Percentiles rank a stretch among this genome's conserved stretches.
phyloP scores from a whole-genome alignment of 2,113 vertebrate species.

The Vireo altiloquus region DNA sequence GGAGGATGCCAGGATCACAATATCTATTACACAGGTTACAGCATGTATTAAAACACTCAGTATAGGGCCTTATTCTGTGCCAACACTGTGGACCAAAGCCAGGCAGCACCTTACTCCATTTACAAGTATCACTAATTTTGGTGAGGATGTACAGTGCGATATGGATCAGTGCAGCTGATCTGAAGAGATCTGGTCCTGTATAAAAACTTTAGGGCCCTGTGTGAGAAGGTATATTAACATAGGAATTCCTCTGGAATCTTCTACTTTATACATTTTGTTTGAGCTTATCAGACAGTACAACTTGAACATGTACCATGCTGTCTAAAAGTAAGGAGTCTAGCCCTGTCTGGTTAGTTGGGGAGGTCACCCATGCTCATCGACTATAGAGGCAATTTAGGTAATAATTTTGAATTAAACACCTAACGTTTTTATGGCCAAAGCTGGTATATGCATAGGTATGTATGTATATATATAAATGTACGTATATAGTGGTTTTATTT shows the following conservation, averaged over 20 bases:
- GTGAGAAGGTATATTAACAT: background rate
- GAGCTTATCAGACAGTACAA: background rate
- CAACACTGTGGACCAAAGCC: background rate
- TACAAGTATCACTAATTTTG: background rate
- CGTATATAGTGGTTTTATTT: background rate
- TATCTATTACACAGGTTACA: background rate
- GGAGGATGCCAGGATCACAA: background rate
- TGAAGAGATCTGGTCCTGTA: background rate
- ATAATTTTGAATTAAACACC: background rate
- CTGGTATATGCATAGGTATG: background rate
- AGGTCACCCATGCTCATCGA: background rate
- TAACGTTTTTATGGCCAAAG: background rate
- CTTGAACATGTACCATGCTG: background rate
- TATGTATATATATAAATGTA: background rate
- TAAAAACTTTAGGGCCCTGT: background rate
- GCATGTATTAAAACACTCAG: background rate
- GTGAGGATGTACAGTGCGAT: background rate
- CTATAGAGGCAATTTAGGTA: background rate
- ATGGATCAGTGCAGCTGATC: background rate
- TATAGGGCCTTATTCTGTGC: background rate
- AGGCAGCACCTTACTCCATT: background rate
- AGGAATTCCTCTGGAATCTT: background rate
- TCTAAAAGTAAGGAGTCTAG: background rate
- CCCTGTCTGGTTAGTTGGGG: background rate
- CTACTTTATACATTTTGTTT: background rate